Base-by-base conservation (phyloP, 1,140 invertebrate genomes). In the Micrasema minimum region DNA sequence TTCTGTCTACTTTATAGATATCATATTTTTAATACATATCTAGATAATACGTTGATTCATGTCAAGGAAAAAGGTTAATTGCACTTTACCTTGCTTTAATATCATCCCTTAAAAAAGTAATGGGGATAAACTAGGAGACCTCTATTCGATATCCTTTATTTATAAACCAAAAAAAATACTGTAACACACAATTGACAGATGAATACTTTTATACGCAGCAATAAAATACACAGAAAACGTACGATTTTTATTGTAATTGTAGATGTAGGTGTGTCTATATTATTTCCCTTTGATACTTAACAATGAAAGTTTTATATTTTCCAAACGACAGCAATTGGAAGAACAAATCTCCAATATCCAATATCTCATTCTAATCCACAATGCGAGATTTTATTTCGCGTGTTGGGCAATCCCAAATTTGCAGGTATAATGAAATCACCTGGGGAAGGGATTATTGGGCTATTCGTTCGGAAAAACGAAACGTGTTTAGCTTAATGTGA, bases 401-500 rank as follows among this genome's bases (percentile, higher is more conserved):
- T 48, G 16, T 20, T 48, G 3, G n/a, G 11, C 11, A 48, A 16
- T 48, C 20, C 46, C 20, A 7, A 20, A 53, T 53, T 53, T 53
- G 23, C 14, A 11, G 14, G 26, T 35, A 5, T 22, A n/a, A 23
- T 53, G 11, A 22, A 14, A 53, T 53, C 50, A 35, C 50, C n/a
- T 26, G 23, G 11, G 22, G 50, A 20, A 12, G 2, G 50, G 26
- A 22, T 26, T 11, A 53, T 53, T 53, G 50, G 50, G 22, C 23
- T 26, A 26, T 53, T 53, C n/a, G 20, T 53, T 53, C 23, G 20
- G 48, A 51, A 51, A 51, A 51, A 20, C 26, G 23, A 53, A 48
- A 26, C 50, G 50, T 31, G 23, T 53, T 53, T 23, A 53, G 50
- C 50, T 26, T 53, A 53, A 53, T 53, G 50, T 11, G 50, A 53